Evolutionary conservation across 2,797 vertebrate species (phyloP).

Genomic region (Pseudotriccus pelzelni): DNA sequence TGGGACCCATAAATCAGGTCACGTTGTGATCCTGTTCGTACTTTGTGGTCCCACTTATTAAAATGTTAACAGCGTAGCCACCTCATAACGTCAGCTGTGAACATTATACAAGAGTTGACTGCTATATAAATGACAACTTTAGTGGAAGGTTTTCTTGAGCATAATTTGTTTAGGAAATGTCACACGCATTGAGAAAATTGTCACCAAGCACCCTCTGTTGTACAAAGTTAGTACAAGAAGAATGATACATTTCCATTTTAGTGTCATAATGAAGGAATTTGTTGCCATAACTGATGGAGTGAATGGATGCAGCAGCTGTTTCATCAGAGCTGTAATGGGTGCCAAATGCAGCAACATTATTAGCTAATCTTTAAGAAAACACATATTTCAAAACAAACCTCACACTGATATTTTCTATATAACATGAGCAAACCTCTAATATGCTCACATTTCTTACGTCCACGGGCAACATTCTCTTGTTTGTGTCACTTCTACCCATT

Average conservation of each 20-base stretch:
- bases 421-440: neutral
- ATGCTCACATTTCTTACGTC: neutral
- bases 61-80: slow-evolving; percentile 48
- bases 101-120: slow-evolving; percentile 47
- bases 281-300: slow-evolving; percentile 65
- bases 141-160: slow-evolving; percentile 48
- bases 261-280: slow-evolving; percentile 74
- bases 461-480: neutral
- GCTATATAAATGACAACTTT: slow-evolving; percentile 33
- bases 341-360: slow-evolving; percentile 44
- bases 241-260: slow-evolving; percentile 74
- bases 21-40: neutral
- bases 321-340: slow-evolving; percentile 44
- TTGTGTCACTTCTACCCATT: neutral
- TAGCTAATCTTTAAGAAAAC: slow-evolving; percentile 21
- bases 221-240: slow-evolving; percentile 66
- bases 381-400: slow-evolving; percentile 46
- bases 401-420: neutral
- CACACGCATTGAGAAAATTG: slow-evolving; percentile 66
- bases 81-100: neutral
- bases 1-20: slow-evolving; percentile 15
- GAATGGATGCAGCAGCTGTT: slow-evolving; percentile 72
- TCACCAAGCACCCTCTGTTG: slow-evolving; percentile 75
- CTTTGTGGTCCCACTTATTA: slow-evolving; percentile 21
- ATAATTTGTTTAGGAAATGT: slow-evolving; percentile 68